Conservation (phyloP, 1,140 invertebrate genomes). For the Subanguina moxae region DNA sequence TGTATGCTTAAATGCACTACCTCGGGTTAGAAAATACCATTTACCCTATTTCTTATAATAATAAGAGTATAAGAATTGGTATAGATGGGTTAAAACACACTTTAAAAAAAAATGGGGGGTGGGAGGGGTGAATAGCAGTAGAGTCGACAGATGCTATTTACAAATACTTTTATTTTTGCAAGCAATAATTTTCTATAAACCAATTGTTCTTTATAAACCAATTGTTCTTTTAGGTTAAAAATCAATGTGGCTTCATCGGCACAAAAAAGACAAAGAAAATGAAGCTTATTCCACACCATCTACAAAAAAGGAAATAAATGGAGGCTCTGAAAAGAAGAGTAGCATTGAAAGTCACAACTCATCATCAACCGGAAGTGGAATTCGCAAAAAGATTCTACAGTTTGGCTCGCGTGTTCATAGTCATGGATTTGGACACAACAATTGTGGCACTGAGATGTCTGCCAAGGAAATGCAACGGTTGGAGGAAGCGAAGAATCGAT, state of each 20-base stretch:
- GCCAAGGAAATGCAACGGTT: constrained; percentile 58
- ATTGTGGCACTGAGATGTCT: not conserved
- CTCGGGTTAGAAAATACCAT: too few species aligned
- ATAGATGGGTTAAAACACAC: too few species aligned
- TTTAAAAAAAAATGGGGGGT: too few species aligned
- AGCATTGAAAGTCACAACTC: constrained; percentile 51
- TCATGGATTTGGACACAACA: not conserved
- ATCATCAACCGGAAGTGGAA: constrained; percentile 47
- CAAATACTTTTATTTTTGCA: too few species aligned
- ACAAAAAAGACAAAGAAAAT: constrained; percentile 15
- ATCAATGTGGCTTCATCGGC: constrained; percentile 20
- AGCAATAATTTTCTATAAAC: too few species aligned
- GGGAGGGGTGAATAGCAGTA: too few species aligned
- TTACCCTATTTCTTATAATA: too few species aligned
- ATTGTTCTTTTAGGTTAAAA: not conserved
- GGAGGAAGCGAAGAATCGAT: constrained; percentile 60
- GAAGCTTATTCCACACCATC: constrained; percentile 2
- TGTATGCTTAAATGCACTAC: too few species aligned
- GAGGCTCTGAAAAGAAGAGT: constrained; percentile 46
- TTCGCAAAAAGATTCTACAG: constrained; percentile 46
- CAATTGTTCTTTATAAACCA: too few species aligned
- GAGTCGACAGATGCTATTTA: too few species aligned
- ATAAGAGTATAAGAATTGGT: too few species aligned
- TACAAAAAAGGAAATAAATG: not conserved
- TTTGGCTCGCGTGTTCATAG: constrained; percentile 14